phyloP scores from a whole-genome alignment of 2,113 vertebrate genomes.

The Tor tambroides region DNA sequence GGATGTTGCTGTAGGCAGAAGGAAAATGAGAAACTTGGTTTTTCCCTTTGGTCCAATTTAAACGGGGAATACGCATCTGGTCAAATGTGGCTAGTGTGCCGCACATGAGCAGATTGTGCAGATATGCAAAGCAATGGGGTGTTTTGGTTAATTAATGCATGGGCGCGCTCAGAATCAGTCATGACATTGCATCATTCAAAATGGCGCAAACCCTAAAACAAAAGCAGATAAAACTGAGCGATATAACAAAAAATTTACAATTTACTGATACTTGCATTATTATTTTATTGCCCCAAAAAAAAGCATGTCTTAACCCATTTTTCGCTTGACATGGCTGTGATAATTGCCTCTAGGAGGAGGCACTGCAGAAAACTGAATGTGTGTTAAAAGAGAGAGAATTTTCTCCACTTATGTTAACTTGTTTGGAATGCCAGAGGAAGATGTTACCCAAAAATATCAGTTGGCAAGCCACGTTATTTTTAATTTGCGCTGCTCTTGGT shows the following conservation, averaged over 20 bases:
- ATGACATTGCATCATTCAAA: neutral
- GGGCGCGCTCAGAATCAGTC: neutral
- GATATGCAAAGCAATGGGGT: neutral
- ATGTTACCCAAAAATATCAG: neutral
- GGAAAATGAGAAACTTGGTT: slow-evolving; percentile 26
- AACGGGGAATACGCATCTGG: slow-evolving; percentile 3
- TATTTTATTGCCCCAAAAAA: neutral
- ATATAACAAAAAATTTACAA: neutral
- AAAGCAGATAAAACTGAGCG: neutral
- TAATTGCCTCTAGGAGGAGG: neutral
- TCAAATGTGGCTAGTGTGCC: neutral
- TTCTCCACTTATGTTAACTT: neutral
- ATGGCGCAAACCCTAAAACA: neutral
- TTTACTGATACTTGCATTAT: neutral
- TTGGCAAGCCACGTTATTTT: neutral
- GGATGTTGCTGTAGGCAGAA: slow-evolving; percentile 23
- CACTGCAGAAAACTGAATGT: neutral
- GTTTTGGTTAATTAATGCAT: slow-evolving; percentile 15
- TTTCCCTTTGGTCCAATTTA: slow-evolving; percentile 38
- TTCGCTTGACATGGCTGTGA: neutral
- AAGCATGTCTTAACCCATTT: neutral
- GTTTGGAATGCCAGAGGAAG: neutral
- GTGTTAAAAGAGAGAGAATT: neutral
- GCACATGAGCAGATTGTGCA: slow-evolving; percentile 7
- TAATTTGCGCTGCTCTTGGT: neutral